These are phyloP conservation scores for Limulus polyphemus DNA, from an alignment of 2,888 invertebrate genomes.

Conservation along the genomic window DNA sequence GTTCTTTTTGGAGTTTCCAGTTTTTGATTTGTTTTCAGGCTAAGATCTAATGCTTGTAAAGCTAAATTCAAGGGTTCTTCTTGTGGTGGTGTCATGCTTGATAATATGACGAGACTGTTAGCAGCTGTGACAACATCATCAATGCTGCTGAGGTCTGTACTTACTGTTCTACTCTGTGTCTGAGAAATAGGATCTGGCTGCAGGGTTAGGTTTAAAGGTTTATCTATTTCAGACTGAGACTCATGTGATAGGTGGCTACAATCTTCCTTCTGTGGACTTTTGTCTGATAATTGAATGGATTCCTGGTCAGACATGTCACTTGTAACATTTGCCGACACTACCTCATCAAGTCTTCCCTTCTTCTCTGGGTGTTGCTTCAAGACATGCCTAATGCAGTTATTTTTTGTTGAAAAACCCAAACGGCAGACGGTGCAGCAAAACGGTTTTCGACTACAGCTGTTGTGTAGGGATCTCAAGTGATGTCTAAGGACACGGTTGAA, in stretches of 20 bases:
- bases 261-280: constrained; percentile 18
- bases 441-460: constrained; percentile 35
- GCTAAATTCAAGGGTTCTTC: constrained; percentile 29
- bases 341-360: constrained; percentile 22
- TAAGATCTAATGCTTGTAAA: constrained; percentile 62
- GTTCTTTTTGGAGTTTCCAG: constrained; percentile 2
- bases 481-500: constrained; percentile 37
- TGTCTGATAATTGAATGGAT: not conserved
- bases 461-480: constrained; percentile 36
- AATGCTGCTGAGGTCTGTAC: constrained; percentile 5
- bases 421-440: constrained; percentile 36
- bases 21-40: constrained; percentile 48
- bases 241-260: constrained; percentile 22
- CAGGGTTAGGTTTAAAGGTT: constrained; percentile 47
- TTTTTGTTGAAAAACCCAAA: constrained; percentile 37
- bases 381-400: constrained; percentile 37
- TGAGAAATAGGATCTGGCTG: constrained; percentile 5
- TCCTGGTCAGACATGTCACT: constrained; percentile 1
- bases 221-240: constrained; percentile 30
- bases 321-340: constrained; percentile 17
- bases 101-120: constrained; percentile 18
- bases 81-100: constrained; percentile 17
- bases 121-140: constrained; percentile 23
- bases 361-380: constrained; percentile 36
- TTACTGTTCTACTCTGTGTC: constrained; percentile 8